These are phyloP conservation scores for Pica pica DNA, from an alignment of 2,113 vertebrate genomes.

Conservation along the genomic window DNA sequence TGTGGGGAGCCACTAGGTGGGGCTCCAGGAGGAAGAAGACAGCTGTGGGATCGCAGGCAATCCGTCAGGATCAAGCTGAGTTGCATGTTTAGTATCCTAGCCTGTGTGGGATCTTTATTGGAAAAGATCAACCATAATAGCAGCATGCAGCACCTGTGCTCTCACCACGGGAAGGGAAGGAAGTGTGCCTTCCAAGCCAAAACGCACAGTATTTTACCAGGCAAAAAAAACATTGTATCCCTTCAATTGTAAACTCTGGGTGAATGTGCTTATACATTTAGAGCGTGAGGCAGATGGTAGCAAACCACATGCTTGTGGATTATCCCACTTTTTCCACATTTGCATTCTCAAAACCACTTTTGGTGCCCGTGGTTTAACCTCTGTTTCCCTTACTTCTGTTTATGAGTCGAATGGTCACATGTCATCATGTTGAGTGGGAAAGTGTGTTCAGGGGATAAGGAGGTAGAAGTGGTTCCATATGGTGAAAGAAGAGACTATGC, in stretches of 20 bases:
- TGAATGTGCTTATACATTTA: conserved; percentile 38
- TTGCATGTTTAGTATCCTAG: background rate
- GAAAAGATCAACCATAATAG: conserved; percentile 14
- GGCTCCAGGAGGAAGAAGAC: background rate
- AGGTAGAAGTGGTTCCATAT: conserved; percentile 61
- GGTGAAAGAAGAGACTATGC: conserved; percentile 8
- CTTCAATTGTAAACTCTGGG: conserved; percentile 35
- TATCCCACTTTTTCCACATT: conserved; percentile 76
- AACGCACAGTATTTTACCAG: background rate
- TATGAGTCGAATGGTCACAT: conserved; percentile 72
- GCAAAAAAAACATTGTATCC: conserved; percentile 8
- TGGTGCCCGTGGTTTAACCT: conserved; percentile 74
- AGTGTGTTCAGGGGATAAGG: conserved; percentile 60
- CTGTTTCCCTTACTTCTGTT: conserved; percentile 74
- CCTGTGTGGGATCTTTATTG: background rate
- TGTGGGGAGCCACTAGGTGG: background rate
- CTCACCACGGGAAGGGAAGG: background rate
- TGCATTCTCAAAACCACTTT: conserved; percentile 65
- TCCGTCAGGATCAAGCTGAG: background rate
- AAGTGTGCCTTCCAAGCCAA: conserved; percentile 8
- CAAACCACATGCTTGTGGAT: conserved; percentile 74
- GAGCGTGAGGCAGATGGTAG: conserved; percentile 54
- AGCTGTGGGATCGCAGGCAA: background rate
- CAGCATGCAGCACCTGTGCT: conserved; percentile 2
- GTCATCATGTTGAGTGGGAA: conserved; percentile 68